A percentile compares a stretch with the other conserved stretches of the same genome.
Evolutionary conservation across 2,797 vertebrate species (phyloP).

Genomic region (Epinephelus coioides): DNA sequence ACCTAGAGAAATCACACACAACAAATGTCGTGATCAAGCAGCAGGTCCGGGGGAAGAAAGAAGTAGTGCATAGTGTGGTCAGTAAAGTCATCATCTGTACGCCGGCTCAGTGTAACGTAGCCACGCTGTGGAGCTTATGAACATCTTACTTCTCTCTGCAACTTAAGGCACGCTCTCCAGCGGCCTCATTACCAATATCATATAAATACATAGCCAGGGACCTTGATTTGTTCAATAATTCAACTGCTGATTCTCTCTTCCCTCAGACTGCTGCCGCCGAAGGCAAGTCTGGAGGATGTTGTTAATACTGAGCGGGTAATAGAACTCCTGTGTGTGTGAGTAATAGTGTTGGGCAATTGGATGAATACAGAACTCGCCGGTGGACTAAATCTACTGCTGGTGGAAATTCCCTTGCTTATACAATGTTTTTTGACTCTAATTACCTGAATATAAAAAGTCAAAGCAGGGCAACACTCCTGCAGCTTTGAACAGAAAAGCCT

Average conservation of each 20-base stretch:
- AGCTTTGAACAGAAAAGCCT: background rate
- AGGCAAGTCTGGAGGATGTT: conserved; percentile 56
- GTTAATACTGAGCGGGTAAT: conserved; percentile 44
- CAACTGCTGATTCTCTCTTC: conserved; percentile 43
- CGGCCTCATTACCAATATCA: conserved; percentile 75
- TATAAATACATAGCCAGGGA: conserved; percentile 68
- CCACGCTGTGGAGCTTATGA: conserved; percentile 20
- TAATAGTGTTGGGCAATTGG: conserved; percentile 25
- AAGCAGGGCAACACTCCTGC: background rate
- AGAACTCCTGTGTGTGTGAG: conserved; percentile 31
- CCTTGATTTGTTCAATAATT: conserved; percentile 75
- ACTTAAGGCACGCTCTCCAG: conserved; percentile 51
- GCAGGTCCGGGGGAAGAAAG: conserved; percentile 2
- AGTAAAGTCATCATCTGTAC: conserved; percentile 42
- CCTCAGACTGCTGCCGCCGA: conserved; percentile 28
- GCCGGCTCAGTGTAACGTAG: background rate
- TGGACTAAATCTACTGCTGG: background rate
- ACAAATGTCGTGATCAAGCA: conserved; percentile 5
- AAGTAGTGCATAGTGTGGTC: background rate
- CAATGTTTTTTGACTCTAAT: background rate
- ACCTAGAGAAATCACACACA: background rate
- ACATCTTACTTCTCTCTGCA: conserved; percentile 35
- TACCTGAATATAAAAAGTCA: conserved; percentile 6
- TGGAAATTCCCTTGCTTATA: conserved; percentile 15
- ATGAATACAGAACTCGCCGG: conserved; percentile 16